Evolutionary conservation across 1,140 invertebrate species (phyloP), one percentile per base, ranked within the genome.

Genomic region (Drosophila varians): DNA sequence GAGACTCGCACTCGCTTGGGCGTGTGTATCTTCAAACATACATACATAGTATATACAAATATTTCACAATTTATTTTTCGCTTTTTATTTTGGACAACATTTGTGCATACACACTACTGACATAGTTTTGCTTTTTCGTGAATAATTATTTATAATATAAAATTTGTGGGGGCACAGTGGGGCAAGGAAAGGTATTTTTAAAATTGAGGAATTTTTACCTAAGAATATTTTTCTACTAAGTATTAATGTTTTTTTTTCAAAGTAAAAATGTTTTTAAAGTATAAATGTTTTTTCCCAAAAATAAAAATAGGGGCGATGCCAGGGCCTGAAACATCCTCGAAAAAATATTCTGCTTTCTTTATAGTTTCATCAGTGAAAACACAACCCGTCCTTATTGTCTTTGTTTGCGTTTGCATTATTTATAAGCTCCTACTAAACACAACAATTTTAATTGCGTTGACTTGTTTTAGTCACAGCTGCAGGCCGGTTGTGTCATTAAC

Each of bases 41-140:
- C 14, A 7, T 11, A n/a, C 28, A 31, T 4, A 31, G 6, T 42
- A 60, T 60, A 43, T 25, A 47, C 14, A 61, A 71, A 51, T 51
- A 51, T 71, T 71, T 72, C 34, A 43, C 18, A 46, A 49, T 61
- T 47, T 62, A 26, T 71, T 45, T 69, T 71, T 72, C 26, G 48
- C 48, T 49, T 61, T 45, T 65, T 73, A 45, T 77, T 48, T 77
- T 61, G 75, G 36, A 34, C 26, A 74, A 66, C 42, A 56, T 79
- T 72, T 86, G 79, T 84, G 79, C 79, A 84, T 84, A 86, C 79
- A 86, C 79, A 86, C 79, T 86, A 84, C 75, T 84, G 79, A 84
- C 79, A 84, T 84, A 84, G 49, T 76, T 86, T 54, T 48, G 42
- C 31, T 18, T 58, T 69, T 43, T 43, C 19, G 48, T 56, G 64